phyloP scores from a whole-genome alignment of 2,797 vertebrate genomes.

The Hyperoplus immaculatus region DNA sequence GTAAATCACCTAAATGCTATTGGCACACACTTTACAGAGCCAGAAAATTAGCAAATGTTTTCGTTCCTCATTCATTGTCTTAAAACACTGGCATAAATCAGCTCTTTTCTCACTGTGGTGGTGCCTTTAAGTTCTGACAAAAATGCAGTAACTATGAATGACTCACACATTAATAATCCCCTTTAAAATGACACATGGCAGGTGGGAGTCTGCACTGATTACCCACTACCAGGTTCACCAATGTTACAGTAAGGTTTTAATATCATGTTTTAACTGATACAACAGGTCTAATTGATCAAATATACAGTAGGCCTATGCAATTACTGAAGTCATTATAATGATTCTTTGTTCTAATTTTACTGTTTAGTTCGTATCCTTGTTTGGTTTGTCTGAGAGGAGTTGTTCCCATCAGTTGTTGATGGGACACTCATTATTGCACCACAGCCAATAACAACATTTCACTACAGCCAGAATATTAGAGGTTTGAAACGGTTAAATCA shows the following conservation, averaged over 20 bases:
- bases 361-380: too few relatives aligned
- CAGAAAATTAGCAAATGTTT: slow-evolving; percentile 11
- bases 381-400: too few relatives aligned
- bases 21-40: not conserved
- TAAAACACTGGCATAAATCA: not conserved
- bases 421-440: too few relatives aligned
- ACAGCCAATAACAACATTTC: too few relatives aligned
- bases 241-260: not conserved
- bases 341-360: too few relatives aligned
- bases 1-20: slow-evolving; percentile 22
- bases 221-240: not conserved
- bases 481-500: too few relatives aligned
- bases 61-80: not conserved
- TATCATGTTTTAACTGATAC: not conserved
- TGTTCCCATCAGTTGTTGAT: too few relatives aligned
- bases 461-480: too few relatives aligned
- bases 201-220: too few relatives aligned
- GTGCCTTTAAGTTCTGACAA: slow-evolving; percentile 29
- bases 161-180: not conserved
- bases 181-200: not conserved
- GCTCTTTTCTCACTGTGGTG: slow-evolving; percentile 11
- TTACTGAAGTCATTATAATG: too few relatives aligned
- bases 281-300: too few relatives aligned
- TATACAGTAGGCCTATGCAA: too few relatives aligned
- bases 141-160: not conserved